Base-by-base conservation (phyloP, 1,140 invertebrate species). In the Drosophila sulfurigaster region DNA sequence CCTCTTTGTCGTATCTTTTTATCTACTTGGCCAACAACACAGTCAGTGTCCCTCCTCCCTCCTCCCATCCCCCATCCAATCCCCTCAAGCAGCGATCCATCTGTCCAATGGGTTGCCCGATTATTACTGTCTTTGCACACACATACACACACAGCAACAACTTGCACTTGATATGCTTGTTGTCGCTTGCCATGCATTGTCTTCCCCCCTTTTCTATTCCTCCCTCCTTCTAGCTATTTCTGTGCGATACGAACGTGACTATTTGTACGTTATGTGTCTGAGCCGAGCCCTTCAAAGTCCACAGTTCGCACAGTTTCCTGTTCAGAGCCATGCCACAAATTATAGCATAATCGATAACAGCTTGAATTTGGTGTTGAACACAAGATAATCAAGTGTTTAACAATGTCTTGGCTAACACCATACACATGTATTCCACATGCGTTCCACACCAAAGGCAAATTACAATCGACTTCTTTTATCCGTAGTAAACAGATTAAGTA, bases 101-200 rank as follows among this genome's bases (percentile, higher is more conserved):
- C 58, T 16, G 68, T 54, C 56, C 64, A 46, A 56, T 30, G 35
- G 41, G 4, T 20, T 64, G 43, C 25, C 58, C 72, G 72, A 75
- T 75, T 70, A 72, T 73, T 77, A 73, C 64, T 59, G 81, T 46
- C 58, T 79, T 71, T 67, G 62, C 65, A 70, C 72, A 49, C 41
- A n/a, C 52, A 20, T 3, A 20, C 20, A 20, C 20, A 25, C 20
- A 25, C 20, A 25, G 20, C 20, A 68, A 45, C 41, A 73, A 74
- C 66, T 78, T 82, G 76, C 83, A 86, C 79, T 88, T 79, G 79
- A 77, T 82, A 79, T 82, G 82, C 58, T 66, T 58, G 71, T 68
- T 75, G 64, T 75, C 51, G 51, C 60, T 30, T 56, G 25, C 41
- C 10, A 43, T 54, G 54, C 54, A 58, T 58, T 68, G 45, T 51